Conservation (phyloP, 1,140 invertebrate genomes). For the Platyura marginata region DNA sequence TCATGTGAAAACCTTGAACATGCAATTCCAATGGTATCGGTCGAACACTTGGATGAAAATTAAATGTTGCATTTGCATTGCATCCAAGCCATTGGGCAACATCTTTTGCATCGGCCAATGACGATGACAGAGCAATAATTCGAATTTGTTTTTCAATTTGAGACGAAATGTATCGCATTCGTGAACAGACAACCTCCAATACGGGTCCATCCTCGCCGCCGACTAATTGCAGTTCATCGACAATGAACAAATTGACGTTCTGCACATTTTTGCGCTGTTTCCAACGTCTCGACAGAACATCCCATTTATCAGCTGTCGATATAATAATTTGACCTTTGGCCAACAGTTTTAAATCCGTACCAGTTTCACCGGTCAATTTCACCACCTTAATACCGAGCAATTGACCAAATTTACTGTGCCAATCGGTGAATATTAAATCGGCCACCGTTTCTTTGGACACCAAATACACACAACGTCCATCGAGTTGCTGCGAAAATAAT, state of each 20-base stretch:
- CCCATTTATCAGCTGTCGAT: constrained; percentile 97
- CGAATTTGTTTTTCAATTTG: constrained; percentile 87
- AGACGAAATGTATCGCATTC: constrained; percentile 94
- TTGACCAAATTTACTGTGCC: constrained; percentile 73
- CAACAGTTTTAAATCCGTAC: constrained; percentile 85
- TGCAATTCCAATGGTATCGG: constrained; percentile 90
- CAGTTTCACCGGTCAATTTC: constrained; percentile 92
- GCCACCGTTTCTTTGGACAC: constrained; percentile 84
- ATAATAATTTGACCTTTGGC: constrained; percentile 90
- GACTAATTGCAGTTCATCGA: constrained; percentile 90
- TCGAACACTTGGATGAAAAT: constrained; percentile 95
- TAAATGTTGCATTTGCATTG: constrained; percentile 81
- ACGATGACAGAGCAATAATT: constrained; percentile 89
- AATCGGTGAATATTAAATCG: constrained; percentile 79
- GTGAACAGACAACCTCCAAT: constrained; percentile 89
- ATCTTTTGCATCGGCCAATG: constrained; percentile 88
- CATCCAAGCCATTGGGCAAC: constrained; percentile 94
- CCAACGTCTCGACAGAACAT: constrained; percentile 93
- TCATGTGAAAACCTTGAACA: constrained; percentile 94
- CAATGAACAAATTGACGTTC: constrained; percentile 91
- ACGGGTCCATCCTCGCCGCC: constrained; percentile 83
- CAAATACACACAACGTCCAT: constrained; percentile 78
- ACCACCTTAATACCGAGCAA: constrained; percentile 74
- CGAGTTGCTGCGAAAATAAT: constrained; percentile 55
- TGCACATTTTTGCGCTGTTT: constrained; percentile 98